Evolutionary conservation across 2,113 vertebrate species (phyloP).

Genomic region (Nycticorax nycticorax): DNA sequence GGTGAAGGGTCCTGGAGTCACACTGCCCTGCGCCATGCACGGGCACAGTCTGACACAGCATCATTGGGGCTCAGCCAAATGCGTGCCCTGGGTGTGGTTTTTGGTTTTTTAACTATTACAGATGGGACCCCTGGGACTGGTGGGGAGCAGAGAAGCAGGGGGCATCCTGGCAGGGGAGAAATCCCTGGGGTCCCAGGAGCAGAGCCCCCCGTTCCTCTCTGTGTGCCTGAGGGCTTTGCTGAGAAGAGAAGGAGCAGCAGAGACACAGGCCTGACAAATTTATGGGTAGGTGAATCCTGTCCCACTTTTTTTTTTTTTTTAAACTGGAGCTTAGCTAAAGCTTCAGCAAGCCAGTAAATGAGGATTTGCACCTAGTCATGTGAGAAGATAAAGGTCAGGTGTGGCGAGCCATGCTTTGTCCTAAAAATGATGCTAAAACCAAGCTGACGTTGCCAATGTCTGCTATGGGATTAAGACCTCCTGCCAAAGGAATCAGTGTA

Average conservation of each 20-base stretch:
- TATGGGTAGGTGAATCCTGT: not conserved
- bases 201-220: not conserved
- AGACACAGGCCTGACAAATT: not conserved
- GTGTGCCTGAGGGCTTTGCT: not conserved
- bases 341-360: not conserved
- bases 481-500: not conserved
- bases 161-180: accelerated
- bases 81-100: not conserved
- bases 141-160: not conserved
- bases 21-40: accelerated
- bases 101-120: not conserved
- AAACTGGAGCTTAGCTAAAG: not conserved
- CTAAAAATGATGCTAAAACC: not conserved
- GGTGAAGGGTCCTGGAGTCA: not conserved
- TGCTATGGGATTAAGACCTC: not conserved
- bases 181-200: not conserved
- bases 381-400: not conserved
- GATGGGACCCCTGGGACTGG: not conserved
- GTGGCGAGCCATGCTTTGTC: not conserved
- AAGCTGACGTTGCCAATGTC: not conserved
- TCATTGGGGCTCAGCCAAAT: not conserved
- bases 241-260: not conserved
- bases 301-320: not conserved
- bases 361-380: not conserved
- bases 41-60: too few relatives aligned